Percentiles rank a stretch among this genome's conserved stretches.
Evolutionary conservation across 2,113 vertebrate species (phyloP).

Genomic region (Mustela lutreola): DNA sequence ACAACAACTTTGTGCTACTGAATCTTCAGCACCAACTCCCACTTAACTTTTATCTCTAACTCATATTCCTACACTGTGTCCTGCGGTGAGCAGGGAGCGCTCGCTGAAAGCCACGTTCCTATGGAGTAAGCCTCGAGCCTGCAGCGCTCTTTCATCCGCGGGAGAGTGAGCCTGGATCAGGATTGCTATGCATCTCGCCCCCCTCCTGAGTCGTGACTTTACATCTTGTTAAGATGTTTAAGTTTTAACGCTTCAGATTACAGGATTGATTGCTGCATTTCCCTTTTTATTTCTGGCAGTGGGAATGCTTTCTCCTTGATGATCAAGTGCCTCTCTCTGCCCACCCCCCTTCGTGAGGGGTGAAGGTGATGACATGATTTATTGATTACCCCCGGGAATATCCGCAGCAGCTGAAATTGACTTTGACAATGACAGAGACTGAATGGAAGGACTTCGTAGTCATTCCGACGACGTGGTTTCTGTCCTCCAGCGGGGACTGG

Average conservation of each 20-base stretch:
- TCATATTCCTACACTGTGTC: constrained; percentile 70
- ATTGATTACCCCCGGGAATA: constrained; percentile 89
- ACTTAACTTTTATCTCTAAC: constrained; percentile 84
- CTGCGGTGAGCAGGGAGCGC: constrained; percentile 60
- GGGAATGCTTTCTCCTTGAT: constrained; percentile 85
- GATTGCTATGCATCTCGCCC: constrained; percentile 79
- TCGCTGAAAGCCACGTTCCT: constrained; percentile 60
- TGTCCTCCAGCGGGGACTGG: constrained; percentile 68
- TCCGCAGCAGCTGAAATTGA: constrained; percentile 81
- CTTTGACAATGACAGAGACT: constrained; percentile 88
- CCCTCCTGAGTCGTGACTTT: constrained; percentile 86
- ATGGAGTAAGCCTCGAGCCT: constrained; percentile 63
- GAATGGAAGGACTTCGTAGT: constrained; percentile 84
- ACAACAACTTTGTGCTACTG: constrained; percentile 26
- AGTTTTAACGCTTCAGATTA: constrained; percentile 85
- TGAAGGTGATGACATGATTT: constrained; percentile 89
- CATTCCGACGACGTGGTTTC: constrained; percentile 76
- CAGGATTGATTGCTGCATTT: constrained; percentile 87
- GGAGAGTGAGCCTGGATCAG: not conserved
- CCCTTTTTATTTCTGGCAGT: constrained; percentile 86
- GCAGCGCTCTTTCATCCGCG: constrained; percentile 77
- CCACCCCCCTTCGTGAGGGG: constrained; percentile 74
- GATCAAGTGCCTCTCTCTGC: constrained; percentile 84
- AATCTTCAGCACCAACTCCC: constrained; percentile 73
- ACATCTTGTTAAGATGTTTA: constrained; percentile 89